Conservation (phyloP, 2,797 vertebrate species). For the Mormyrus hasselquistii region DNA sequence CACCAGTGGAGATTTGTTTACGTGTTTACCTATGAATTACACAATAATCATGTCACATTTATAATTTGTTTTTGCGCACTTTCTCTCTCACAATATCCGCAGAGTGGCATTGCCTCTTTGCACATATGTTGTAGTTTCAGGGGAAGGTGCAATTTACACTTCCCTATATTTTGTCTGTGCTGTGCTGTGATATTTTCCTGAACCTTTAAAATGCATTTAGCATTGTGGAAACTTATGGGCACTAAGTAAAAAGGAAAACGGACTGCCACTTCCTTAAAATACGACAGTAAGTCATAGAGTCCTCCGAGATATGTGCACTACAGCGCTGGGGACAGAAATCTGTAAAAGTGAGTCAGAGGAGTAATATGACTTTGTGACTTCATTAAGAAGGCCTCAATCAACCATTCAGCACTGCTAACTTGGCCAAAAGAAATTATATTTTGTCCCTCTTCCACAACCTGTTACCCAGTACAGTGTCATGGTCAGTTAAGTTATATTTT, state of each 20-base stretch:
- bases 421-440: neutral
- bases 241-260: neutral
- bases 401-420: neutral
- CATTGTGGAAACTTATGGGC: neutral
- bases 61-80: neutral
- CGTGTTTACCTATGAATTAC: neutral
- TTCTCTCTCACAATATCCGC: neutral
- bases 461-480: neutral
- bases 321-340: neutral
- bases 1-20: neutral
- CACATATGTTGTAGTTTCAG: neutral
- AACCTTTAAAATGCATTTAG: neutral
- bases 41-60: neutral
- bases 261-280: neutral
- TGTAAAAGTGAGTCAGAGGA: neutral
- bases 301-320: neutral
- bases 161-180: neutral
- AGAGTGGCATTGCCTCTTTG: neutral
- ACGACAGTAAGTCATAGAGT: neutral
- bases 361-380: neutral
- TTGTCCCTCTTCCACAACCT: neutral
- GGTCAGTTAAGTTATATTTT: neutral
- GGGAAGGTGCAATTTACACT: neutral
- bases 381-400: neutral
- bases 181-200: neutral